Evolutionary conservation across 1,140 invertebrate genomes (phyloP).

Genomic region (Eriocheir sinensis): DNA sequence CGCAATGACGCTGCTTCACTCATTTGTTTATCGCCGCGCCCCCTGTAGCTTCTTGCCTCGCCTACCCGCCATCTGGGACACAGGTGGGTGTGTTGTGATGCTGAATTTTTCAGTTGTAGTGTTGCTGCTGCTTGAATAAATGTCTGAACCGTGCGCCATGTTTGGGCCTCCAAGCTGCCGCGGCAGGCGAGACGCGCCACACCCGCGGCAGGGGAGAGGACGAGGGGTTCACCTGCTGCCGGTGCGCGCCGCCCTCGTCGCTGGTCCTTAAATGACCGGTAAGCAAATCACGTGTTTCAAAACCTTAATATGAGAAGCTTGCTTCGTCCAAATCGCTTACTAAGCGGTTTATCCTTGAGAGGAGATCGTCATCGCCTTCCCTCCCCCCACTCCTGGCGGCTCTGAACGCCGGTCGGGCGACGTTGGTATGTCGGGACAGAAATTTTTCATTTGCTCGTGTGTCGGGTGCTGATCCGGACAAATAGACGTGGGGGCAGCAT

Average conservation of each 20-base stretch:
- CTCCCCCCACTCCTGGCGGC: not conserved
- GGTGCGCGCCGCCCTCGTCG: too few relatives aligned
- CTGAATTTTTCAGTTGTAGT: not conserved
- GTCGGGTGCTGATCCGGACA: slow-evolving; percentile 19
- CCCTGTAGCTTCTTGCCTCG: too few relatives aligned
- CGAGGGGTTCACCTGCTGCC: not conserved
- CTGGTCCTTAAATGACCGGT: not conserved
- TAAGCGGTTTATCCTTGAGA: slow-evolving; percentile 2
- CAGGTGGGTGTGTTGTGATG: too few relatives aligned
- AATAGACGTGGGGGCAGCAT: not conserved
- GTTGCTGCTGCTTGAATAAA: too few relatives aligned
- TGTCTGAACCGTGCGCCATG: too few relatives aligned
- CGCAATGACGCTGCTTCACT: too few relatives aligned
- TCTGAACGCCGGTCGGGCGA: not conserved
- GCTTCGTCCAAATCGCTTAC: not conserved
- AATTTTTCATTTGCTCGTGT: slow-evolving; percentile 25
- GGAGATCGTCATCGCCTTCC: slow-evolving; percentile 7
- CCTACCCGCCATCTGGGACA: too few relatives aligned
- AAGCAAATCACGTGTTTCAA: slow-evolving; percentile 16
- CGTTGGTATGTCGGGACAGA: not conserved
- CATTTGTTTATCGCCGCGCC: too few relatives aligned
- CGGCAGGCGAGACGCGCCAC: too few relatives aligned
- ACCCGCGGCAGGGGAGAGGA: not conserved
- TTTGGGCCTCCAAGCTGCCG: too few relatives aligned
- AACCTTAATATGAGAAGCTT: slow-evolving; percentile 14